Conservation (phyloP, 2,113 vertebrate genomes). For the Hucho hucho region DNA sequence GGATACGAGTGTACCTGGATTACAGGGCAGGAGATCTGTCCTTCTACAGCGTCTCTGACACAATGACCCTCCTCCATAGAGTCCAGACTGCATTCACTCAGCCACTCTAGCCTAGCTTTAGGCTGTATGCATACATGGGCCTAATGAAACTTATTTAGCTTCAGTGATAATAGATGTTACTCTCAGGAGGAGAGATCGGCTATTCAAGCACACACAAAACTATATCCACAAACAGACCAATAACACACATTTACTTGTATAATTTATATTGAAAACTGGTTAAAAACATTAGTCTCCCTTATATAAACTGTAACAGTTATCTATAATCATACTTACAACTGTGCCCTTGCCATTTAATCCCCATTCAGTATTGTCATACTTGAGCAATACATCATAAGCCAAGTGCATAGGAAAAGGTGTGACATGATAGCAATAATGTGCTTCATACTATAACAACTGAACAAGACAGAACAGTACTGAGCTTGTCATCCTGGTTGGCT, state of each 20-base stretch:
- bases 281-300: slow-evolving; percentile 70
- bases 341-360: slow-evolving; percentile 42
- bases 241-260: slow-evolving; percentile 53
- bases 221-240: background rate
- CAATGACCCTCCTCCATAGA: slow-evolving; percentile 18
- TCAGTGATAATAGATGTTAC: background rate
- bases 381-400: slow-evolving; percentile 43
- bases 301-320: slow-evolving; percentile 61
- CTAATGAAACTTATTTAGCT: background rate
- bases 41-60: slow-evolving; percentile 15
- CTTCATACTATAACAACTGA: slow-evolving; percentile 7
- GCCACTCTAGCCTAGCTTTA: no score
- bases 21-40: background rate
- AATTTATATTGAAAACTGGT: slow-evolving; percentile 76
- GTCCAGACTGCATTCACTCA: background rate
- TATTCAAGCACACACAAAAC: background rate
- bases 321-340: slow-evolving; percentile 62
- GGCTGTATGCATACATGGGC: background rate
- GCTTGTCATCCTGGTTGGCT: slow-evolving; percentile 67
- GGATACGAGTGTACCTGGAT: background rate
- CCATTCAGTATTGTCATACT: slow-evolving; percentile 35
- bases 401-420: slow-evolving; percentile 45
- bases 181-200: background rate
- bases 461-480: slow-evolving; percentile 1
- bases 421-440: slow-evolving; percentile 27